Base-by-base conservation (phyloP, 2,888 invertebrate species). In the Rhagophthalmus giganteus region DNA sequence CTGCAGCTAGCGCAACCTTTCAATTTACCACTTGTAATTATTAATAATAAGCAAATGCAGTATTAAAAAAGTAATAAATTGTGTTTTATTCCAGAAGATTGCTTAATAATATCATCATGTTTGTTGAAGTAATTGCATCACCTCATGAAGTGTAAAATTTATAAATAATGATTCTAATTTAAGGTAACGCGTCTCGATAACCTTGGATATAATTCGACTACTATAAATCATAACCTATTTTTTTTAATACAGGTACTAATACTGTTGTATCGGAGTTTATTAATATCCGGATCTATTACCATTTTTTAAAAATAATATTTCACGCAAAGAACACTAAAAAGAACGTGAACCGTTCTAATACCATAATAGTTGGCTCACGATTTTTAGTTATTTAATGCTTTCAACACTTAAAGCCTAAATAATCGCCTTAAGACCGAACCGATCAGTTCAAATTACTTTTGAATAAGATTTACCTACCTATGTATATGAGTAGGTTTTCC, bases 121-220 rank as follows among this genome's bases (percentile, higher is more conserved):
- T 38, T 47, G 33, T 39, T 34, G 47, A 39, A 38, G 39, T 47
- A 47, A 47, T 47, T 47, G 47, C 47, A 47, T 47, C 47, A 47
- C 40, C 47, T 15, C 39, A 39, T 47, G 33, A 47, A 47, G 47
- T 47, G 47, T 47, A 47, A 47, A 47, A 47, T 47, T 47, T 47
- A 47, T 47, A 47, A 47, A 47, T 47, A 47, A 47, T 47, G 39
- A 47, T 47, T 47, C 39, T 47, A 47, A 47, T 39, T 33, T 47
- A 47, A 39, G 47, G 47, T 49, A 41, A 49, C 49, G 35, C 41
- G 41, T 31, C 35, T 28, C 24, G 11, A 24, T 37, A 35, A 37
- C 49, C 49, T 49, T 49, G 49, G 30, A 20, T 31, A 42, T 41
- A 48, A 35, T 49, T 49, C 47, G 33, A 20, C 41, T 35, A 28